phyloP scores from a whole-genome alignment of 2,797 vertebrate species.

The Discoglossus pictus region DNA sequence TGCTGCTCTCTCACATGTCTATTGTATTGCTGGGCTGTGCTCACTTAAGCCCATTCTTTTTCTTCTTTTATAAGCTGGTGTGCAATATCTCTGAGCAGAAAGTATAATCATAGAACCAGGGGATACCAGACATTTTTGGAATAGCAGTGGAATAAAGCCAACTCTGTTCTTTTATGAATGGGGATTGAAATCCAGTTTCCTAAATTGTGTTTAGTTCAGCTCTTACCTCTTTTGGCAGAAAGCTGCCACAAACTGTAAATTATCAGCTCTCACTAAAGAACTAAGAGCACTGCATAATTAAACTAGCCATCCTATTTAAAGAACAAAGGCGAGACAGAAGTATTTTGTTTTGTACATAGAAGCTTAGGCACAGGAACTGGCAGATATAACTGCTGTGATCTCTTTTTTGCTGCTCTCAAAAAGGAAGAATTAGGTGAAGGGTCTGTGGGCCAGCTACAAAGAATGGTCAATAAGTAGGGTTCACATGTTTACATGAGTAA shows the following conservation, averaged over 20 bases:
- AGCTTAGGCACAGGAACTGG: too few relatives aligned
- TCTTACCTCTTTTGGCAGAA: slow-evolving; percentile 42
- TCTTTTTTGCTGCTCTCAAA: too few relatives aligned
- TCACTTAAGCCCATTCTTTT: slow-evolving; percentile 10
- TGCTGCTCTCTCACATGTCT: slow-evolving; percentile 1
- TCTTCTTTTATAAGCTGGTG: slow-evolving; percentile 30
- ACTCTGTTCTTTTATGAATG: slow-evolving; percentile 24
- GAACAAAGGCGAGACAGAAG: slow-evolving; percentile 21
- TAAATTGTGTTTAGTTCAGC: slow-evolving; percentile 24
- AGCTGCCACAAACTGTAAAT: slow-evolving; percentile 35
- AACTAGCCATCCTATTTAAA: slow-evolving; percentile 22
- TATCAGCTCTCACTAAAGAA: slow-evolving; percentile 20
- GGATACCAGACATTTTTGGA: slow-evolving; percentile 48
- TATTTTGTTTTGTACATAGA: slow-evolving; percentile 13
- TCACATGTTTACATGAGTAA: too few relatives aligned
- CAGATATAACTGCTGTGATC: too few relatives aligned
- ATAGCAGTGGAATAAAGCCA: slow-evolving; percentile 46
- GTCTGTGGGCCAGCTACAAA: too few relatives aligned
- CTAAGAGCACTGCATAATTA: slow-evolving; percentile 9
- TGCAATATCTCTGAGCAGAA: slow-evolving; percentile 33
- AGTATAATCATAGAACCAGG: slow-evolving; percentile 34
- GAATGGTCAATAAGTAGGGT: too few relatives aligned
- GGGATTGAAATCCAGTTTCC: slow-evolving; percentile 26
- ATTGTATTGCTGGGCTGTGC: slow-evolving; percentile 5
- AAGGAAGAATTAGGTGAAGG: too few relatives aligned